Evolutionary conservation across 2,113 vertebrate genomes (phyloP).

Genomic region (Urocolius indicus): DNA sequence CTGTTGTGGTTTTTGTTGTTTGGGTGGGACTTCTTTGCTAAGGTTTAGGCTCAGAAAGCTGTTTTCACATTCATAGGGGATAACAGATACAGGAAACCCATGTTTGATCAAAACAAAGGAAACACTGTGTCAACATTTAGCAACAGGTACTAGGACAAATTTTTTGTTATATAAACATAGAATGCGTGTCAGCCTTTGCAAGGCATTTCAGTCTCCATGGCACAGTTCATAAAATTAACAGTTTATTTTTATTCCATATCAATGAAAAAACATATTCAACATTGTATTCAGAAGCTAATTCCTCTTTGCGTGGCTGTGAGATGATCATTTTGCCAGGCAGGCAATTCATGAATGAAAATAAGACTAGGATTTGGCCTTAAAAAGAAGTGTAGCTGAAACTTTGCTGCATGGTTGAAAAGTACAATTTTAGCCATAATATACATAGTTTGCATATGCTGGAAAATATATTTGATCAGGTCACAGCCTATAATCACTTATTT

Average conservation of each 20-base stretch:
- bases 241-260: background rate
- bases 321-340: background rate
- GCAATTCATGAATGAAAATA: background rate
- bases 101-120: background rate
- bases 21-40: background rate
- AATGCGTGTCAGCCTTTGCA: background rate
- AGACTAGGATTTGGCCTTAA: background rate
- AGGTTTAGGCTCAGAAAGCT: conserved; percentile 3
- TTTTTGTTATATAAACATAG: background rate
- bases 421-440: background rate
- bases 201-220: background rate
- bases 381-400: background rate
- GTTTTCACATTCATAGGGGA: background rate
- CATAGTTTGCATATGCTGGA: background rate
- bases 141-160: background rate
- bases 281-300: background rate
- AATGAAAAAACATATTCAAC: background rate
- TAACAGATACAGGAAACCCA: background rate
- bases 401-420: background rate
- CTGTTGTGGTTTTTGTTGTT: background rate
- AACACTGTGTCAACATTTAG: background rate
- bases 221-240: background rate
- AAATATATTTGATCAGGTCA: background rate
- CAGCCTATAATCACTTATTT: background rate
- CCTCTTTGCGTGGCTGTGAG: background rate